Evolutionary conservation across 1,140 invertebrate species (phyloP).

Genomic region (Caerostris darwini): DNA sequence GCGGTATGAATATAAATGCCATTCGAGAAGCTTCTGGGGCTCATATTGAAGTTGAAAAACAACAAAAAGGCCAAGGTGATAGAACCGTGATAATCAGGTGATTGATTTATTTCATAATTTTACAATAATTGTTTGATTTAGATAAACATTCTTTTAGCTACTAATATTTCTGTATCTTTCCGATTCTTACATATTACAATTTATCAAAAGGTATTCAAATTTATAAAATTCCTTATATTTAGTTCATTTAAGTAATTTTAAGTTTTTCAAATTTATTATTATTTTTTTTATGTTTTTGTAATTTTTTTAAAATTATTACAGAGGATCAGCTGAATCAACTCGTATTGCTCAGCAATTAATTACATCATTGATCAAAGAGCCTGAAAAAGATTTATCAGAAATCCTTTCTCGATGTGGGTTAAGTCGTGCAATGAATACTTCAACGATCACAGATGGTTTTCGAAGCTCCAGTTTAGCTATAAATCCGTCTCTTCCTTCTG

Average conservation of each 20-base stretch:
- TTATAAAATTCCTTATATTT: neutral
- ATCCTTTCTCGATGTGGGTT: slow-evolving; percentile 87
- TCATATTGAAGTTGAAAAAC: slow-evolving; percentile 98
- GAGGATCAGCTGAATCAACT: slow-evolving; percentile 93
- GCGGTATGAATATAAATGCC: slow-evolving; percentile 97
- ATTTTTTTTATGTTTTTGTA: neutral
- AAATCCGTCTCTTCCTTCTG: slow-evolving; percentile 30
- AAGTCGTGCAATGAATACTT: neutral
- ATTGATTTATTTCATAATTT: slow-evolving; percentile 80
- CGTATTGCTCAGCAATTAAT: slow-evolving; percentile 94
- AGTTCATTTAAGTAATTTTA: neutral
- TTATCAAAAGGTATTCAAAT: neutral
- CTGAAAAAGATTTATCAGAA: slow-evolving; percentile 93
- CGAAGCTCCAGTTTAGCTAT: slow-evolving; percentile 21
- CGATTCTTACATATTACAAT: no score
- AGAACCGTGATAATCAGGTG: slow-evolving; percentile 96
- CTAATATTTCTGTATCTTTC: neutral
- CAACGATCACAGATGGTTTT: slow-evolving; percentile 37
- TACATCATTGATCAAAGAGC: slow-evolving; percentile 93
- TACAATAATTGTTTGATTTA: no score
- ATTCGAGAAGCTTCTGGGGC: slow-evolving; percentile 96
- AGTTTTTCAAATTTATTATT: neutral
- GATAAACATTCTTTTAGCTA: no score
- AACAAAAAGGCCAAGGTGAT: slow-evolving; percentile 96
- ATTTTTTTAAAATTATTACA: slow-evolving; percentile 81